Conservation (phyloP, 2,797 vertebrate species). For the Limnodromus scolopaceus region DNA sequence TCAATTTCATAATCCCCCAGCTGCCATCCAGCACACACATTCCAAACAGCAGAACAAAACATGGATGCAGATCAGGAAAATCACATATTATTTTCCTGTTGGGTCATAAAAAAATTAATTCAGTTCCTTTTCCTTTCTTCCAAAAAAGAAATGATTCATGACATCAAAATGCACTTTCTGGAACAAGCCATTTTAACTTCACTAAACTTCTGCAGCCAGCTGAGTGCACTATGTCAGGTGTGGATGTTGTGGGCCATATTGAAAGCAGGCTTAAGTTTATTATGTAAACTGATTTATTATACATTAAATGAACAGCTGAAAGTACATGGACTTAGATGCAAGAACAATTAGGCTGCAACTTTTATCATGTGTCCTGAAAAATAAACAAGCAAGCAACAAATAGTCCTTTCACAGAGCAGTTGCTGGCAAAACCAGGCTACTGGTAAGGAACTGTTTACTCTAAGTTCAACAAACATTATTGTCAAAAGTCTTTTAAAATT, state of each 20-base stretch:
- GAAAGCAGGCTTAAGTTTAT: not conserved
- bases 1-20: not conserved
- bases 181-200: not conserved
- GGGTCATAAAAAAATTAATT: not conserved
- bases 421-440: not conserved
- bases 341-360: not conserved
- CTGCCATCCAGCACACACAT: fast-evolving
- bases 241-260: not conserved
- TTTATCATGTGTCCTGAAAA: not conserved
- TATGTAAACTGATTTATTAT: not conserved
- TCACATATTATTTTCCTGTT: not conserved
- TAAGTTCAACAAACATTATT: not conserved
- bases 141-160: not conserved
- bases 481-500: not conserved
- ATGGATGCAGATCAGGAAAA: not conserved
- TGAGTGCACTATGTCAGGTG: not conserved
- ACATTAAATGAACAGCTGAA: not conserved
- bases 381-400: not conserved
- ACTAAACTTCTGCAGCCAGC: not conserved
- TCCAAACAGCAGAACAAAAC: not conserved
- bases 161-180: not conserved
- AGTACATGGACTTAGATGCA: not conserved
- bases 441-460: not conserved
- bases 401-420: not conserved
- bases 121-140: not conserved